These are phyloP conservation scores for Adelosebastes latens DNA, from an alignment of 2,797 vertebrate species.

Conservation along the genomic window DNA sequence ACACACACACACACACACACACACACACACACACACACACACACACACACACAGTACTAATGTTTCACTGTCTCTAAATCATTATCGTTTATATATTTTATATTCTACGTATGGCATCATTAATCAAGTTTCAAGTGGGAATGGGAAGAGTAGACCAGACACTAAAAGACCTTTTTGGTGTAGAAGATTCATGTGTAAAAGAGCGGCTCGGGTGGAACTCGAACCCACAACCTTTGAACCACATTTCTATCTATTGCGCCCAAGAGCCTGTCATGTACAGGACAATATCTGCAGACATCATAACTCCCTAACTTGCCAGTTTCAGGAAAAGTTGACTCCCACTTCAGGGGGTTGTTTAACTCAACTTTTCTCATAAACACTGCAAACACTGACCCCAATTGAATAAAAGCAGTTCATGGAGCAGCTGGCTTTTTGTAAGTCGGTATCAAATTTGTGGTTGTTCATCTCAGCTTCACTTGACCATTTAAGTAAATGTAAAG, in stretches of 20 bases:
- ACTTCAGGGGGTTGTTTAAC: not conserved
- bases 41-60: not conserved
- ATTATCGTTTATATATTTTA: not conserved
- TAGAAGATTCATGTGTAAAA: not conserved
- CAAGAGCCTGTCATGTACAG: constrained; percentile 1
- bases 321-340: not conserved
- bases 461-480: too few relatives aligned
- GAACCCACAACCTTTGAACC: constrained; percentile 80
- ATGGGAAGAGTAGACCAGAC: not conserved
- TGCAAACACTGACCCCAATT: not conserved
- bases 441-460: too few relatives aligned
- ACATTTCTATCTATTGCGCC: constrained; percentile 34
- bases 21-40: constrained; percentile 6
- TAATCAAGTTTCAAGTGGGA: not conserved
- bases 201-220: constrained; percentile 70
- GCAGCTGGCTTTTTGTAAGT: too few relatives aligned
- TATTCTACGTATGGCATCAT: not conserved
- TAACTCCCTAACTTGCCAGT: not conserved
- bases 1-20: not conserved
- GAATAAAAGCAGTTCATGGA: too few relatives aligned
- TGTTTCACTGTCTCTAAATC: not conserved
- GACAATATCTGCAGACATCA: not conserved
- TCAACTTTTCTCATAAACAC: not conserved
- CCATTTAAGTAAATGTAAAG: too few relatives aligned
- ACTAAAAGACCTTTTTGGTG: not conserved